Evolutionary conservation across 2,113 vertebrate species (phyloP).

Genomic region (Entelurus aequoreus): DNA sequence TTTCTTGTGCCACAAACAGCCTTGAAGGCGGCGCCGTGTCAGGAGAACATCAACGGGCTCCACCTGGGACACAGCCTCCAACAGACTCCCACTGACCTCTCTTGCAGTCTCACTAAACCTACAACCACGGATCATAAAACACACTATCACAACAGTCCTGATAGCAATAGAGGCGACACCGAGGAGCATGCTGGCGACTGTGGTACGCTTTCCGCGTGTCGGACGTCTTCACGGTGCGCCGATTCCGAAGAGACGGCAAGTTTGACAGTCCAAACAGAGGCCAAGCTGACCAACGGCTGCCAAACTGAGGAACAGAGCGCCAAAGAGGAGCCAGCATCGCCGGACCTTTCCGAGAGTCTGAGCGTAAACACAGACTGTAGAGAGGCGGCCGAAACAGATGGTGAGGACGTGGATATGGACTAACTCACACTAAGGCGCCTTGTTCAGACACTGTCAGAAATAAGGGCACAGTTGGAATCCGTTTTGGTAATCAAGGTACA

Average conservation of each 20-base stretch:
- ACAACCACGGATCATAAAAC: constrained; percentile 29
- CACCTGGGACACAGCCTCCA: constrained; percentile 46
- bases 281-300: constrained; percentile 14
- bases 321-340: constrained; percentile 47
- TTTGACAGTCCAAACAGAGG: constrained; percentile 23
- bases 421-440: constrained; percentile 56
- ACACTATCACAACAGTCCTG: constrained; percentile 34
- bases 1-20: constrained; percentile 90
- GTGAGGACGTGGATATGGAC: constrained; percentile 88
- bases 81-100: constrained; percentile 45
- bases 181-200: constrained; percentile 24
- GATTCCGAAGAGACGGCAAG: constrained; percentile 23
- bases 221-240: constrained; percentile 20
- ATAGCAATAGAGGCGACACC: constrained; percentile 41
- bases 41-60: constrained; percentile 43
- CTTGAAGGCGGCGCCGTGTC: constrained; percentile 68
- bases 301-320: constrained; percentile 31
- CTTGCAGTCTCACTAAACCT: constrained; percentile 28
- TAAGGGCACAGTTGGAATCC: background rate
- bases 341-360: constrained; percentile 65
- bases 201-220: constrained; percentile 17
- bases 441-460: constrained; percentile 1
- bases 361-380: constrained; percentile 63
- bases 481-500: background rate
- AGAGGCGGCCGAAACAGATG: constrained; percentile 69